Percentiles rank a stretch among this genome's conserved stretches.
Evolutionary conservation across 1,140 invertebrate species (phyloP).

Genomic region (Adelges cooleyi): DNA sequence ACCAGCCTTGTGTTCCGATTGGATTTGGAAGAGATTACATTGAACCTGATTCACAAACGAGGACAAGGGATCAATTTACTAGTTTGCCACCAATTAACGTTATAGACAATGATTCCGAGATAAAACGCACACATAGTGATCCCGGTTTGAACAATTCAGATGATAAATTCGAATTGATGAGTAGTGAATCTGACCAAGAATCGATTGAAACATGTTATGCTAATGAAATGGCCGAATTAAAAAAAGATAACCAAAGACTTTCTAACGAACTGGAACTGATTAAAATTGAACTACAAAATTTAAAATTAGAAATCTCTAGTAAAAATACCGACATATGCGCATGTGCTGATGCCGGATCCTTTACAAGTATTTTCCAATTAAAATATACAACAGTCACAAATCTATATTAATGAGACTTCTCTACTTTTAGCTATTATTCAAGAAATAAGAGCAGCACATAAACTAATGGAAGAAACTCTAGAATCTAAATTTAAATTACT

Average conservation of each 20-base stretch:
- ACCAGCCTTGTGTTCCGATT: slow-evolving; percentile 31
- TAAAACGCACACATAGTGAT: slow-evolving; percentile 32
- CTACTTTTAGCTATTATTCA: slow-evolving; percentile 16
- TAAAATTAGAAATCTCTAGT: slow-evolving; percentile 30
- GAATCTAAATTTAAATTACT: slow-evolving; percentile 10
- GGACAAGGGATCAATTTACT: slow-evolving; percentile 29
- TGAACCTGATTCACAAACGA: neutral
- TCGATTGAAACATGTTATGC: slow-evolving; percentile 10
- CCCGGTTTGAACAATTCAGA: slow-evolving; percentile 30
- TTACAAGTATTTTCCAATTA: slow-evolving; percentile 10
- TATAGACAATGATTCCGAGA: slow-evolving; percentile 27
- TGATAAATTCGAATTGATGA: slow-evolving; percentile 27
- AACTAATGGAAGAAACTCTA: slow-evolving; percentile 20
- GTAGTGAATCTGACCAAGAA: slow-evolving; percentile 15
- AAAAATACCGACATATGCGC: neutral
- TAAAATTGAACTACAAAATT: slow-evolving; percentile 29
- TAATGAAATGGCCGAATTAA: slow-evolving; percentile 27
- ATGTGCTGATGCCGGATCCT: slow-evolving; percentile 7
- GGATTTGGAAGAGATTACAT: slow-evolving; percentile 16
- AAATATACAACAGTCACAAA: neutral
- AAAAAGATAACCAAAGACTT: slow-evolving; percentile 30
- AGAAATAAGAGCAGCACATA: slow-evolving; percentile 23
- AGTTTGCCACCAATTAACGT: slow-evolving; percentile 32
- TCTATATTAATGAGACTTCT: neutral
- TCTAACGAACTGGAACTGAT: slow-evolving; percentile 29